Percentiles rank a stretch among this genome's conserved stretches.
phyloP scores from a whole-genome alignment of 2,888 invertebrate species.

The Salticus scenicus region DNA sequence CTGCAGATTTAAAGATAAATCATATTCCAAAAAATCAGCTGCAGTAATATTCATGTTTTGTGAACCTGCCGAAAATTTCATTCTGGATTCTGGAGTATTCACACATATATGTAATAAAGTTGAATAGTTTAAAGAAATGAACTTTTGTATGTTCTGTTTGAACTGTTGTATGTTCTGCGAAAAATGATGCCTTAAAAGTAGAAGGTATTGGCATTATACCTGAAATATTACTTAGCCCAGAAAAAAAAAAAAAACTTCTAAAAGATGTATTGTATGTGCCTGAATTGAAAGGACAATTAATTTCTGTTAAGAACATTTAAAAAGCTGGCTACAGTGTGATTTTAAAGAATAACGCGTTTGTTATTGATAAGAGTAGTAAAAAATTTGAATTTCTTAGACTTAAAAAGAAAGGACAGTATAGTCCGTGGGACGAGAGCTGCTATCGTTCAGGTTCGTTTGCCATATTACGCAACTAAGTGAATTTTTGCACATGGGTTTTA shows the following conservation, averaged over 20 bases:
- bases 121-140: slow-evolving; percentile 19
- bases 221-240: not conserved
- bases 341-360: slow-evolving; percentile 32
- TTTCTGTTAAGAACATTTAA: slow-evolving; percentile 16
- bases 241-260: not conserved
- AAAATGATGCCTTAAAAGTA: slow-evolving; percentile 1
- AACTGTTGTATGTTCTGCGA: slow-evolving; percentile 20
- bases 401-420: slow-evolving; percentile 25
- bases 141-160: not conserved
- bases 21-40: not conserved
- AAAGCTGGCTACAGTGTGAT: slow-evolving; percentile 25
- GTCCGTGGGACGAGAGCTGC: too few relatives aligned
- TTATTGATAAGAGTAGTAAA: slow-evolving; percentile 22
- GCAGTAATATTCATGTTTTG: slow-evolving; percentile 21
- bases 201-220: slow-evolving; percentile 21
- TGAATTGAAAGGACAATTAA: slow-evolving; percentile 18
- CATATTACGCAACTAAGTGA: too few relatives aligned
- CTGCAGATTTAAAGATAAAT: slow-evolving; percentile 7
- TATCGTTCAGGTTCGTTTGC: too few relatives aligned
- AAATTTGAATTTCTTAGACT: slow-evolving; percentile 14
- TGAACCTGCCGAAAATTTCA: not conserved
- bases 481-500: too few relatives aligned
- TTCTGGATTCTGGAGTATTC: slow-evolving; percentile 9
- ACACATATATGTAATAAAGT: not conserved
- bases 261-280: slow-evolving; percentile 22